phyloP scores from a whole-genome alignment of 2,797 vertebrate species.

The Saxicola maurus region DNA sequence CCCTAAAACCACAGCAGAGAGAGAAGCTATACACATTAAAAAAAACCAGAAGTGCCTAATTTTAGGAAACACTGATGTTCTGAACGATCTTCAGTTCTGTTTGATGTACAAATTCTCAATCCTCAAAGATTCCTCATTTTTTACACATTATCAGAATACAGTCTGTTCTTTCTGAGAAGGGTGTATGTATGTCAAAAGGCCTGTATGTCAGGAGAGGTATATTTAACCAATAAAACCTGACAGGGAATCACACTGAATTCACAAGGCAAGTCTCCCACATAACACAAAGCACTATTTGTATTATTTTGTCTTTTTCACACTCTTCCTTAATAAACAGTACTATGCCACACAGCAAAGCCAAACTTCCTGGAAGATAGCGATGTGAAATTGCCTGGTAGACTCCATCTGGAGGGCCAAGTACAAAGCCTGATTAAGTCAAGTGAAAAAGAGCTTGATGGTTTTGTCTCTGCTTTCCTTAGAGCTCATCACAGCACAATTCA shows the following conservation, averaged over 20 bases:
- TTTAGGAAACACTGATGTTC: not conserved
- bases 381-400: not conserved
- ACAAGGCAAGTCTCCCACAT: not conserved
- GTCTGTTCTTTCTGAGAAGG: not conserved
- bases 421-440: not conserved
- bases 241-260: not conserved
- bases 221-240: conserved; percentile 2
- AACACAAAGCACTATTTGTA: not conserved
- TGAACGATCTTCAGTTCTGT: not conserved
- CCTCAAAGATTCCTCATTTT: not conserved
- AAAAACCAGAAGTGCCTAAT: not conserved
- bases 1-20: not conserved
- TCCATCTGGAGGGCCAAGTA: not conserved
- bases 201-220: not conserved
- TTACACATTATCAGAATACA: not conserved
- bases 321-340: not conserved
- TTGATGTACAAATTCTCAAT: not conserved
- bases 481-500: not conserved
- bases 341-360: not conserved
- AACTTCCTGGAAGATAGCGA: not conserved
- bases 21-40: not conserved
- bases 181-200: not conserved
- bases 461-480: not conserved
- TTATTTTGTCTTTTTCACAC: not conserved
- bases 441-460: not conserved